These are phyloP conservation scores for Chrysolina haemoptera DNA, from an alignment of 2,888 invertebrate genomes.

Conservation along the genomic window DNA sequence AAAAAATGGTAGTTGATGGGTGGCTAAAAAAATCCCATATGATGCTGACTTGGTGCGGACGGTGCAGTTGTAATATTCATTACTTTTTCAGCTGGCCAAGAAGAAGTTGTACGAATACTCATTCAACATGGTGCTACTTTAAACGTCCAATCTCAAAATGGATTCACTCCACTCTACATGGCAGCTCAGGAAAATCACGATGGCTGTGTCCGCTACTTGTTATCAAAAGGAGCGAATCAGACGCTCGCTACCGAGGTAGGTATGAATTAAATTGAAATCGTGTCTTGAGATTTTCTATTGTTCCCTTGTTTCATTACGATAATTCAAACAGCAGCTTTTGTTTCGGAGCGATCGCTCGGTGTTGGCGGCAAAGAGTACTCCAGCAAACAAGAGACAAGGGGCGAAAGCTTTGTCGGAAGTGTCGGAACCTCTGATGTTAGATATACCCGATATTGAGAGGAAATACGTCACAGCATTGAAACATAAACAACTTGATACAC, in stretches of 20 bases:
- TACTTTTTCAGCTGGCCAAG: slow-evolving; percentile 84
- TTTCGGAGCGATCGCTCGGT: neutral
- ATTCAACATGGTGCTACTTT: slow-evolving; percentile 94
- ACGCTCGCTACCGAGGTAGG: slow-evolving; percentile 94
- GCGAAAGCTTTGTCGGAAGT: too few species aligned
- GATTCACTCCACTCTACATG: slow-evolving; percentile 99
- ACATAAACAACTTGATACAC: too few species aligned
- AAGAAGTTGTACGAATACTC: slow-evolving; percentile 91
- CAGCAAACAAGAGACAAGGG: too few species aligned
- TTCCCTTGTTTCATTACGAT: neutral
- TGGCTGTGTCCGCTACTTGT: slow-evolving; percentile 89
- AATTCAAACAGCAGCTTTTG: neutral
- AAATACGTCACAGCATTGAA: too few species aligned
- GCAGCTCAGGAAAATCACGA: slow-evolving; percentile 98
- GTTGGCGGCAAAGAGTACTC: too few species aligned
- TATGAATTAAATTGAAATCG: slow-evolving; percentile 11
- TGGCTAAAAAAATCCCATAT: too few species aligned
- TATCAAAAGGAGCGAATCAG: slow-evolving; percentile 95
- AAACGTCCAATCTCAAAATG: slow-evolving; percentile 97
- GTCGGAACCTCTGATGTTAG: too few species aligned
- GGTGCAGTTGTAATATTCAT: too few species aligned
- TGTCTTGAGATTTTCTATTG: slow-evolving; percentile 13
- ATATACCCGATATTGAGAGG: too few species aligned
- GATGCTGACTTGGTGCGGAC: too few species aligned
- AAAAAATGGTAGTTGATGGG: too few species aligned